Conservation (phyloP, 2,113 vertebrate genomes). For the Microcebus jonahi region DNA sequence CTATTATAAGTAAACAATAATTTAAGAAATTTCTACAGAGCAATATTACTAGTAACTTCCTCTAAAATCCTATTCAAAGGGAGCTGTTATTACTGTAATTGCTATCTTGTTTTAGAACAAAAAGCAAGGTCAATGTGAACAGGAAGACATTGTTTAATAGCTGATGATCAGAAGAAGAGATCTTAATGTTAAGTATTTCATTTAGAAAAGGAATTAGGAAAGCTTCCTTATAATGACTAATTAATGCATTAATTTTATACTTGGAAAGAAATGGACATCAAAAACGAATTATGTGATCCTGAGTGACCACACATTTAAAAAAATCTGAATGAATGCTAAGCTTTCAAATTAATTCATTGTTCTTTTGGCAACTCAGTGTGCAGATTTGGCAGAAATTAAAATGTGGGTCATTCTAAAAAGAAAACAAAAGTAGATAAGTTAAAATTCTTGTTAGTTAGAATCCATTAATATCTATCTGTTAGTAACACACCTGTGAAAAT, state of each 20-base stretch:
- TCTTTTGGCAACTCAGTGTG: background rate
- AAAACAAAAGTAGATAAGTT: background rate
- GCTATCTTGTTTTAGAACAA: constrained; percentile 25
- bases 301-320: background rate
- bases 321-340: constrained; percentile 43
- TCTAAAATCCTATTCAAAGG: background rate
- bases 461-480: background rate
- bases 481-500: constrained; percentile 52
- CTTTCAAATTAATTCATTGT: constrained; percentile 57
- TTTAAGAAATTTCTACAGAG: background rate
- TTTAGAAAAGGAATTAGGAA: constrained; percentile 66
- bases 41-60: background rate
- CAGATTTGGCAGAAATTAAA: constrained; percentile 13
- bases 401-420: background rate
- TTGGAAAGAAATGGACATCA: constrained; percentile 49
- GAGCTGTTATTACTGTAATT: constrained; percentile 50
- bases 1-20: background rate
- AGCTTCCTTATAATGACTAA: constrained; percentile 29
- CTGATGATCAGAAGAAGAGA: constrained; percentile 71
- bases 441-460: background rate
- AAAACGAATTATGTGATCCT: constrained; percentile 2
- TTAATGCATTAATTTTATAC: constrained; percentile 69
- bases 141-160: constrained; percentile 75
- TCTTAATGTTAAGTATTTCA: constrained; percentile 64
- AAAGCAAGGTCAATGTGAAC: constrained; percentile 74